Percentiles rank a stretch among this genome's conserved stretches.
Evolutionary conservation across 1,140 invertebrate genomes (phyloP).

Genomic region (Goniozus legneri): DNA sequence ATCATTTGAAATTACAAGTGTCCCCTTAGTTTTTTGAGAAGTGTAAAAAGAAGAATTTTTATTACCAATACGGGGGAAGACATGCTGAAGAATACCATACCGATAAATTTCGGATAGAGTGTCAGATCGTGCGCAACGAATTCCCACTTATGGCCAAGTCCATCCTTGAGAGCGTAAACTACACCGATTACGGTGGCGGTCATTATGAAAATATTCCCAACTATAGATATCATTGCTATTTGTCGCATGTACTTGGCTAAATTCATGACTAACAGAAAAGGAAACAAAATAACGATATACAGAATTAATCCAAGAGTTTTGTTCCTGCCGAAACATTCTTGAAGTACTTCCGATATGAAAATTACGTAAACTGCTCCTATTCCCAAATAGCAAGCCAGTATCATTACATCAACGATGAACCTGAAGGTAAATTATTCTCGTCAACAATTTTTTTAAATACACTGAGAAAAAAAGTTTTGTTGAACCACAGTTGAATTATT

Average conservation of each 20-base stretch:
- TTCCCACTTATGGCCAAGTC: constrained; percentile 19
- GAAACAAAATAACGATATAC: constrained; percentile 27
- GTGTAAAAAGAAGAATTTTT: no score
- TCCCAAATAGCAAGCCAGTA: constrained; percentile 28
- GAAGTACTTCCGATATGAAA: constrained; percentile 25
- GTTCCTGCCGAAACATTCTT: constrained; percentile 20
- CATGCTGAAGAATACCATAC: constrained; percentile 31
- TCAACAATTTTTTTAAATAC: background rate
- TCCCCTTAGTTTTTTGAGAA: no score
- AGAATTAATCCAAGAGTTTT: constrained; percentile 18
- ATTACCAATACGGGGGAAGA: constrained; percentile 31
- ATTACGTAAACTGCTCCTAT: constrained; percentile 33
- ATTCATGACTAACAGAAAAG: constrained; percentile 28
- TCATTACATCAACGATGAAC: constrained; percentile 19
- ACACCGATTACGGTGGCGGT: constrained; percentile 21
- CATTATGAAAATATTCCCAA: constrained; percentile 22
- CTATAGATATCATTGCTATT: constrained; percentile 22
- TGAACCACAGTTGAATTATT: no score
- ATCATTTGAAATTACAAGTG: no score
- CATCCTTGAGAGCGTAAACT: constrained; percentile 28
- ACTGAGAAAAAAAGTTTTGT: constrained; percentile 2
- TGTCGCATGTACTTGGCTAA: constrained; percentile 19
- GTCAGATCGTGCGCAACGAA: constrained; percentile 10
- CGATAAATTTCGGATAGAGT: constrained; percentile 31
- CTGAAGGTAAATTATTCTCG: constrained; percentile 8